Conservation (phyloP, 23 tunicate species). For the Halocynthia aurantium region DNA sequence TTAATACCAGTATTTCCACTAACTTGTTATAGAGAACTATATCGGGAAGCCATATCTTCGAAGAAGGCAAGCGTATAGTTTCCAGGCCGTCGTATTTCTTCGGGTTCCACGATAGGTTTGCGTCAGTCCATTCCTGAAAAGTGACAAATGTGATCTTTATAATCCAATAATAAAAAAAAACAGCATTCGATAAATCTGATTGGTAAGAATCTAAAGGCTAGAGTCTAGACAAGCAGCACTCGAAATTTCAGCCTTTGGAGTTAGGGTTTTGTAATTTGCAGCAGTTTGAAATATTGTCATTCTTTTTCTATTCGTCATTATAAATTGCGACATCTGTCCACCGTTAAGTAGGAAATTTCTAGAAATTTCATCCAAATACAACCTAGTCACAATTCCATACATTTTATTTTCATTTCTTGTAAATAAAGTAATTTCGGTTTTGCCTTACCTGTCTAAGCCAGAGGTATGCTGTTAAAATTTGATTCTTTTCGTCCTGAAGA, state of each 20-base stretch:
- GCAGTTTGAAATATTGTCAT: too few relatives aligned
- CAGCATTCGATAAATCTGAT: background rate
- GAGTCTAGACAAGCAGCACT: background rate
- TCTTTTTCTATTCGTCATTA: too few relatives aligned
- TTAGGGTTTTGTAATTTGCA: too few relatives aligned
- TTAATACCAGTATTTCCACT: too few relatives aligned
- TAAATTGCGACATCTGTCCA: too few relatives aligned
- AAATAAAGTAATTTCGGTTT: background rate
- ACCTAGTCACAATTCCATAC: too few relatives aligned
- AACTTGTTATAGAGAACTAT: conserved; percentile 57
- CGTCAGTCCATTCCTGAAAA: conserved; percentile 53
- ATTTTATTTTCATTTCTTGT: background rate
- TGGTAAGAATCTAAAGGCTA: background rate
- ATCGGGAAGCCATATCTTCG: conserved; percentile 51
- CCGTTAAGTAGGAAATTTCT: too few relatives aligned
- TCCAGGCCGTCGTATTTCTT: conserved; percentile 32
- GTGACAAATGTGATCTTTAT: background rate
- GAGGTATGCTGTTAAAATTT: conserved; percentile 38
- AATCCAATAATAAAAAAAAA: background rate
- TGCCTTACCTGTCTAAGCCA: conserved; percentile 37
- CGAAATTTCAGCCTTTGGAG: too few relatives aligned
- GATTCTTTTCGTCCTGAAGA: conserved; percentile 57
- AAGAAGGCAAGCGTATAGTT: conserved; percentile 33
- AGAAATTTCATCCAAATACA: too few relatives aligned
- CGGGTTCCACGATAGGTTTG: conserved; percentile 35